These are phyloP conservation scores for Cheilosia variabilis DNA, from an alignment of 2,888 invertebrate genomes.

Conservation along the genomic window DNA sequence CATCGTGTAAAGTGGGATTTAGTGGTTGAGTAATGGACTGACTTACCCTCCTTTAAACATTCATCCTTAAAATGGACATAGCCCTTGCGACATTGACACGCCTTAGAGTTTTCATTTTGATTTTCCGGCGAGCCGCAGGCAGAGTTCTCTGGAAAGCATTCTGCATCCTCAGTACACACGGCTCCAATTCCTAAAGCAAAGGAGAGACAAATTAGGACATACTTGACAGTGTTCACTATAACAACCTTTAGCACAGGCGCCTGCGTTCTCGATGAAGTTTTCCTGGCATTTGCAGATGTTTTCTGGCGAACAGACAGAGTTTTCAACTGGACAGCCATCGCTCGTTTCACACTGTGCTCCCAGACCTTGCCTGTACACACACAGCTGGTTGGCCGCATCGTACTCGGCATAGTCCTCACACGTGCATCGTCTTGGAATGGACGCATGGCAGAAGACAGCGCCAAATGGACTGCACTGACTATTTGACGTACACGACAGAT, in stretches of 20 bases:
- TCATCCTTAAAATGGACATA: constrained; percentile 82
- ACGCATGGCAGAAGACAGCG: constrained; percentile 79
- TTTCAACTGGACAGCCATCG: constrained; percentile 78
- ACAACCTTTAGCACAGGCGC: constrained; percentile 79
- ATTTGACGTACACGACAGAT: constrained; percentile 81
- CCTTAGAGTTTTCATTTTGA: constrained; percentile 76
- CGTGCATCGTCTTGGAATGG: constrained; percentile 81
- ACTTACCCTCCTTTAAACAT: constrained; percentile 81
- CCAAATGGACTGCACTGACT: constrained; percentile 83
- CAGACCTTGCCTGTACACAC: constrained; percentile 80
- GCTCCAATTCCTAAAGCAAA: constrained; percentile 79
- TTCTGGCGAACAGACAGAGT: constrained; percentile 80
- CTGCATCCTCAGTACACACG: constrained; percentile 79
- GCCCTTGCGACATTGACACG: constrained; percentile 82
- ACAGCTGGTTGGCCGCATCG: constrained; percentile 80
- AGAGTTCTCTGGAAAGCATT: constrained; percentile 80
- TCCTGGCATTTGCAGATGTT: constrained; percentile 80
- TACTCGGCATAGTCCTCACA: constrained; percentile 82
- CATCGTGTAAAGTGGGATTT: too few relatives aligned
- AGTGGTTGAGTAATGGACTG: not conserved
- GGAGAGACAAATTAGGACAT: not conserved
- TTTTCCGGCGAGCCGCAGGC: constrained; percentile 77
- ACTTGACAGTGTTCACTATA: not conserved
- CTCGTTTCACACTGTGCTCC: constrained; percentile 81
- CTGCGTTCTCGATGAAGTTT: constrained; percentile 78